phyloP scores from a whole-genome alignment of 2,113 vertebrate genomes.

The Podocnemis expansa region DNA sequence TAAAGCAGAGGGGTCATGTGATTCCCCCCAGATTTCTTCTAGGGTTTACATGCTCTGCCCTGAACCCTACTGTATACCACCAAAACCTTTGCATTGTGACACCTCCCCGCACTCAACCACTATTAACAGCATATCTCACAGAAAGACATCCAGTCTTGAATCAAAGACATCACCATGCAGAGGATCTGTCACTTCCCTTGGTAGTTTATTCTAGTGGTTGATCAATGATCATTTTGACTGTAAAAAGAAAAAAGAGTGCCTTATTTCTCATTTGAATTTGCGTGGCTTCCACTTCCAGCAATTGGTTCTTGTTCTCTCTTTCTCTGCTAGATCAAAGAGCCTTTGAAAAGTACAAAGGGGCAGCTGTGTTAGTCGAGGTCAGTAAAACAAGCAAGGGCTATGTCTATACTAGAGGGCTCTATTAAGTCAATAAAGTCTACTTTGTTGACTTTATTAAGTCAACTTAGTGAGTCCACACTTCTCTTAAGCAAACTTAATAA shows the following conservation, averaged over 20 bases:
- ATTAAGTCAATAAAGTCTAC: too few species aligned
- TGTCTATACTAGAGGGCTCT: too few species aligned
- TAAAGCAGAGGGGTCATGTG: neutral
- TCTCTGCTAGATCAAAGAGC: neutral
- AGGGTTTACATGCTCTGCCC: too few species aligned
- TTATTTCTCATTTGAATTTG: neutral
- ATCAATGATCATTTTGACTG: neutral
- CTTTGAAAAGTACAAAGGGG: neutral
- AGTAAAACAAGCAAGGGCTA: too few species aligned
- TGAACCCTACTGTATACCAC: too few species aligned
- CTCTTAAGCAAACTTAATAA: too few species aligned
- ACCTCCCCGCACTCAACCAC: too few species aligned
- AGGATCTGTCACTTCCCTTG: neutral
- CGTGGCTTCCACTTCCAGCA: neutral
- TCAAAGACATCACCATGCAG: neutral
- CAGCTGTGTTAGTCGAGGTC: too few species aligned
- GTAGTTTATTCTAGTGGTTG: neutral
- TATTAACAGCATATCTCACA: neutral
- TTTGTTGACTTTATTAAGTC: too few species aligned
- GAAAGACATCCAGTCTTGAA: neutral
- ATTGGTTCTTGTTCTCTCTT: neutral
- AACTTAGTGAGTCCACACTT: too few species aligned
- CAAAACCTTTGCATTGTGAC: too few species aligned
- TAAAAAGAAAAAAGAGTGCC: neutral
- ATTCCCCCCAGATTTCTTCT: too few species aligned